Evolutionary conservation across 2,113 vertebrate genomes (phyloP).

Genomic region (Oriolus oriolus): DNA sequence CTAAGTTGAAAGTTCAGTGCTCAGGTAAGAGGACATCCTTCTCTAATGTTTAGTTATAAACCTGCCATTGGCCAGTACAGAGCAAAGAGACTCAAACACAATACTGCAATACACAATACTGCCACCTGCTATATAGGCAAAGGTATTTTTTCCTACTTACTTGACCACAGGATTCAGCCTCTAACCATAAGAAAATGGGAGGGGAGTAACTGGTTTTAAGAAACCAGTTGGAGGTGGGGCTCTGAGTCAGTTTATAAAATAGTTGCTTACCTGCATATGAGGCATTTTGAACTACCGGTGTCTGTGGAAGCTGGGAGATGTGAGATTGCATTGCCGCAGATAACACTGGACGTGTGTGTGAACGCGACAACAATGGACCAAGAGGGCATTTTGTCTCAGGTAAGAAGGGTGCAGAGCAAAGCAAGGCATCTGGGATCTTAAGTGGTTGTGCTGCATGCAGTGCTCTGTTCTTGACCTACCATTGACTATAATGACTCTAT

Average conservation of each 20-base stretch:
- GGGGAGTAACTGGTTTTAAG: slow-evolving; percentile 2
- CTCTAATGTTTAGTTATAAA: background rate
- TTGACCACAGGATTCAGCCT: background rate
- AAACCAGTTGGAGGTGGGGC: slow-evolving; percentile 55
- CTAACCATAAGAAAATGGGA: slow-evolving; percentile 22
- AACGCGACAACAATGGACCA: background rate
- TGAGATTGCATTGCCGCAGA: background rate
- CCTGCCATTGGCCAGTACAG: background rate
- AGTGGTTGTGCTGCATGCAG: background rate
- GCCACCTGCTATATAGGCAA: background rate
- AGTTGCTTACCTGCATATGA: background rate
- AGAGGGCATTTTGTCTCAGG: slow-evolving; percentile 2
- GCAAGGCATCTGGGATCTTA: background rate
- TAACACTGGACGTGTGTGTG: background rate
- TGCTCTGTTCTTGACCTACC: background rate
- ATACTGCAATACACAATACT: background rate
- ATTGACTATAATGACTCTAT: background rate
- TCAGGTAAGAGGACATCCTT: background rate
- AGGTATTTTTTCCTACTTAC: background rate
- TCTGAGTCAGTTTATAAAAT: slow-evolving; percentile 64
- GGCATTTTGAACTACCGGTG: background rate
- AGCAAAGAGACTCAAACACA: background rate
- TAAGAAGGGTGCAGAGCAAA: slow-evolving; percentile 14
- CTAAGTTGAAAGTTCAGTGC: background rate
- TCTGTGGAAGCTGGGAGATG: background rate